Evolutionary conservation across 2,888 invertebrate species (phyloP).

Genomic region (Megaustenia siamemsis): DNA sequence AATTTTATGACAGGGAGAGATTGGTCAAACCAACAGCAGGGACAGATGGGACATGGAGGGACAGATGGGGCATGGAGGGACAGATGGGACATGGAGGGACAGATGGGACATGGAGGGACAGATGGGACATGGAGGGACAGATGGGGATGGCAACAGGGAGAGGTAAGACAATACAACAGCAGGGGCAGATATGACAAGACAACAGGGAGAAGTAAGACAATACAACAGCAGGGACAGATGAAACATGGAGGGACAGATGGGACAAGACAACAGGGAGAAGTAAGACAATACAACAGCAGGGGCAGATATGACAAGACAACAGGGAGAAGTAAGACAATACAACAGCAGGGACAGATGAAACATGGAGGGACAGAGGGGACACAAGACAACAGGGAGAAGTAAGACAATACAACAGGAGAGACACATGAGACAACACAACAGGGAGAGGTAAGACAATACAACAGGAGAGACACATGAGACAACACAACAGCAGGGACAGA

Average conservation of each 20-base stretch:
- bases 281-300: background rate
- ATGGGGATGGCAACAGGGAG: background rate
- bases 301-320: background rate
- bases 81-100: background rate
- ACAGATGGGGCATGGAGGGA: background rate
- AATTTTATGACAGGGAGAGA: too few species aligned
- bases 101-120: background rate
- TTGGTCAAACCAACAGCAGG: background rate
- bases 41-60: conserved; percentile 1
- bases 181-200: too few species aligned
- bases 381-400: too few species aligned
- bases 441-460: background rate
- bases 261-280: too few species aligned
- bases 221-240: too few species aligned
- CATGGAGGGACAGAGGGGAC: too few species aligned
- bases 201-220: too few species aligned
- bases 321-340: background rate
- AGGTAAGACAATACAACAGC: background rate
- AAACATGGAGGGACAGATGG: too few species aligned
- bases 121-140: background rate
- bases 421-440: background rate
- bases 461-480: too few species aligned
- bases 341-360: too few species aligned
- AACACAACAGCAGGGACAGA: too few species aligned
- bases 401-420: background rate